A percentile compares a stretch with the other conserved stretches of the same genome.
phyloP scores from a whole-genome alignment of 2,888 invertebrate genomes.

The Anarsia innoxiella region DNA sequence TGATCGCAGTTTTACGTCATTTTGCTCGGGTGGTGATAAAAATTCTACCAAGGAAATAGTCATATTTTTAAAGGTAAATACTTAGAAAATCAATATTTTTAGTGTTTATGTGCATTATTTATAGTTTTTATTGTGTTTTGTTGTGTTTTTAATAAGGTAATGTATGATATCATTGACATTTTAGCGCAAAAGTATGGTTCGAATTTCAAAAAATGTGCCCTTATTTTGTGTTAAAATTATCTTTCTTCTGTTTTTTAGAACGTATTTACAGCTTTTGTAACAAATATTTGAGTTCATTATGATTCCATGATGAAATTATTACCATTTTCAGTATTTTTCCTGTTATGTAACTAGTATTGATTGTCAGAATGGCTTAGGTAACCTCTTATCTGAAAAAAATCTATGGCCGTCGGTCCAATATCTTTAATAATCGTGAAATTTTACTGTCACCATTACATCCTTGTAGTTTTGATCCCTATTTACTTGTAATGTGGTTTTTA shows the following conservation, averaged over 20 bases:
- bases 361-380: constrained; percentile 12
- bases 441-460: too few relatives aligned
- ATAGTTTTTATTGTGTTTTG: constrained; percentile 15
- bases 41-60: constrained; percentile 24
- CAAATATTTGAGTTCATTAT: too few relatives aligned
- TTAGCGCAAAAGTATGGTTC: constrained; percentile 1
- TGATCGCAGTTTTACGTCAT: constrained; percentile 21
- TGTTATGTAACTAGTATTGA: constrained; percentile 17
- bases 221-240: too few relatives aligned
- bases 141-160: too few relatives aligned
- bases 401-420: too few relatives aligned
- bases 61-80: constrained; percentile 34
- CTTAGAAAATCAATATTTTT: background rate
- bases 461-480: too few relatives aligned
- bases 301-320: too few relatives aligned
- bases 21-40: constrained; percentile 27
- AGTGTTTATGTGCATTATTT: constrained; percentile 7
- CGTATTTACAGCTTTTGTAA: too few relatives aligned
- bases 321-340: constrained; percentile 3
- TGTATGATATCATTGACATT: too few relatives aligned
- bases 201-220: constrained; percentile 7
- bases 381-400: constrained; percentile 12
- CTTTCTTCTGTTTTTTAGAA: too few relatives aligned
- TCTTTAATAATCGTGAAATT: too few relatives aligned
- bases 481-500: too few relatives aligned